Evolutionary conservation across 2,888 invertebrate species (phyloP).

Genomic region (Iphiclides podalirius): DNA sequence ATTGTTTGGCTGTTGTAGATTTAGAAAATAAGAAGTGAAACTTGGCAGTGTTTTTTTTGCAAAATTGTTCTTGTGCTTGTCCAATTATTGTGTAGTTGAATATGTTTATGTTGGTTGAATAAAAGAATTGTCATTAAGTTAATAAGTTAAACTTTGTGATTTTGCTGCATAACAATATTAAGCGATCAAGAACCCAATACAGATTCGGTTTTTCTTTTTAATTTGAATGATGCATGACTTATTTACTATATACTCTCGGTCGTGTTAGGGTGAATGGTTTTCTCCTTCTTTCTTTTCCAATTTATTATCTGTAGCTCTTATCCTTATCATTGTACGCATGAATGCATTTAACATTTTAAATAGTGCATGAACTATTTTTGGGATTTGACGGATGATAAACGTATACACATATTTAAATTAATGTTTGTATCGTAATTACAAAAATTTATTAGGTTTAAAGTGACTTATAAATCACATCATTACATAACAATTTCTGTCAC

Average conservation of each 20-base stretch:
- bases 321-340: slow-evolving; percentile 24
- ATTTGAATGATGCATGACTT: slow-evolving; percentile 40
- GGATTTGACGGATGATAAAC: slow-evolving; percentile 3
- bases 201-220: too few relatives aligned
- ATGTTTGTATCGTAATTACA: too few relatives aligned
- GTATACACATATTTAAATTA: too few relatives aligned
- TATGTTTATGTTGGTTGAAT: slow-evolving; percentile 16
- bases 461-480: too few relatives aligned
- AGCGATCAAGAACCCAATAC: slow-evolving; percentile 61
- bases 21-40: slow-evolving; percentile 27
- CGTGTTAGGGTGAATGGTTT: slow-evolving; percentile 26
- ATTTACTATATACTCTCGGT: slow-evolving; percentile 23
- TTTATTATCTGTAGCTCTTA: not conserved
- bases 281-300: slow-evolving; percentile 17
- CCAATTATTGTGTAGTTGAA: slow-evolving; percentile 16
- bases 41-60: slow-evolving; percentile 36
- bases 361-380: slow-evolving; percentile 15
- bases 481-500: too few relatives aligned
- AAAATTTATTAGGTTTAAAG: too few relatives aligned
- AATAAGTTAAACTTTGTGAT: slow-evolving; percentile 18
- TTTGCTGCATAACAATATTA: slow-evolving; percentile 53
- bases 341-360: slow-evolving; percentile 6
- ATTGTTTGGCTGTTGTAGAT: slow-evolving; percentile 27
- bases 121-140: slow-evolving; percentile 13
- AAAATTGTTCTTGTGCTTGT: slow-evolving; percentile 27